phyloP scores from a whole-genome alignment of 2,113 vertebrate genomes.

The Larimichthys polyactis region DNA sequence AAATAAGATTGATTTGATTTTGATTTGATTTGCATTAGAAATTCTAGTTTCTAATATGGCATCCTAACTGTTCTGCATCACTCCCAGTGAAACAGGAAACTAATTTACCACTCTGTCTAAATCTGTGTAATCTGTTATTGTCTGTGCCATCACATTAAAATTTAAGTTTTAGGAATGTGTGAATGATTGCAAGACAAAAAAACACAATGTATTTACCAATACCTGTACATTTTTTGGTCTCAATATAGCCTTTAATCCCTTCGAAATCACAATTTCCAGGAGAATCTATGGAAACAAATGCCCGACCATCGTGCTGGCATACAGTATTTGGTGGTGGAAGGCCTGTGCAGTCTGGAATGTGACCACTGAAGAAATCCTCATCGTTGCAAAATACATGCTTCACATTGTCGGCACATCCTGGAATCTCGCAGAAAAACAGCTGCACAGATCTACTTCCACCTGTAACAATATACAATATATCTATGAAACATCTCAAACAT shows the following conservation, averaged over 20 bases:
- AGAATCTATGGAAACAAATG: not conserved
- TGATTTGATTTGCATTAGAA: no score
- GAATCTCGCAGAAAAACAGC: not conserved
- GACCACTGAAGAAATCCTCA: accelerated
- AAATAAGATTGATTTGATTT: no score
- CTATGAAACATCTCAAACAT: not conserved
- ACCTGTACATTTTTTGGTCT: slow-evolving; percentile 9
- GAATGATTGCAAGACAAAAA: not conserved
- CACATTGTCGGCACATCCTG: slow-evolving; percentile 31
- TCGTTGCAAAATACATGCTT: not conserved
- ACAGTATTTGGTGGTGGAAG: not conserved
- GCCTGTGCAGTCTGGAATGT: not conserved
- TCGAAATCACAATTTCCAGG: slow-evolving; percentile 23
- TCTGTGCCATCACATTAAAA: no score
- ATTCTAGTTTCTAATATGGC: not conserved
- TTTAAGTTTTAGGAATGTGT: not conserved
- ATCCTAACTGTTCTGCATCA: not conserved
- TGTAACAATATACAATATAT: not conserved
- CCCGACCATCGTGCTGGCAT: slow-evolving; percentile 20
- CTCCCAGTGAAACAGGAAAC: no score
- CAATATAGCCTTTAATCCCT: accelerated
- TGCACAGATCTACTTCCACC: not conserved
- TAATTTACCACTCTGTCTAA: no score
- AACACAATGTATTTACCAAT: not conserved
- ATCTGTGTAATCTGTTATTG: no score